phyloP scores from a whole-genome alignment of 2,113 vertebrate genomes.

The Zingel zingel region DNA sequence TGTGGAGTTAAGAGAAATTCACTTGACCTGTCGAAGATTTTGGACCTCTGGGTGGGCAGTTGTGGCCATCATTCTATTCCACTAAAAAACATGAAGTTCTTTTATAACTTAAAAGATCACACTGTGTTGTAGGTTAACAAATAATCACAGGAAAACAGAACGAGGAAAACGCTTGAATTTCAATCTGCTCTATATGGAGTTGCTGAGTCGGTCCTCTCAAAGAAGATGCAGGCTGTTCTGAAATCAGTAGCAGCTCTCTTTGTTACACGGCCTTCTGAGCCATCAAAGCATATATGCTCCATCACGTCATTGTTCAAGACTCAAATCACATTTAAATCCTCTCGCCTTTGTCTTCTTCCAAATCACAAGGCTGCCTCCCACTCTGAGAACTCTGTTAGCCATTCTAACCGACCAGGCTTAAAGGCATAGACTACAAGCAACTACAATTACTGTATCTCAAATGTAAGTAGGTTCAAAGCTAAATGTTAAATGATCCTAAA shows the following conservation, averaged over 20 bases:
- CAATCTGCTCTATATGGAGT: not conserved
- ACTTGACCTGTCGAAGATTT: not conserved
- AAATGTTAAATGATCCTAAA: slow-evolving; percentile 25
- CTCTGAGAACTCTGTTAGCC: slow-evolving; percentile 41
- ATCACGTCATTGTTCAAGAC: slow-evolving; percentile 64
- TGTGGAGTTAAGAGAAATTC: not conserved
- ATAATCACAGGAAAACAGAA: slow-evolving; percentile 9
- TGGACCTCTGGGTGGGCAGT: not conserved
- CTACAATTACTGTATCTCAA: slow-evolving; percentile 16
- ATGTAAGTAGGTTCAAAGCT: slow-evolving; percentile 26
- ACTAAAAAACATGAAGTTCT: not conserved
- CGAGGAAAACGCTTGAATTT: not conserved
- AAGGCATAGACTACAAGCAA: slow-evolving; percentile 4
- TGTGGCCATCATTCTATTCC: not conserved
- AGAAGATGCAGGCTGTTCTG: slow-evolving; percentile 21
- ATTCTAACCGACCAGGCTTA: not conserved
- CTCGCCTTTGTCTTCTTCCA: slow-evolving; percentile 54
- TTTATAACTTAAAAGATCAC: not conserved
- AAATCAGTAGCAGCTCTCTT: slow-evolving; percentile 50
- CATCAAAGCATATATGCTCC: slow-evolving; percentile 64
- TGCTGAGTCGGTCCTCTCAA: slow-evolving; percentile 9
- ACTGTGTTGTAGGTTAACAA: not conserved
- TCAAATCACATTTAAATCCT: slow-evolving; percentile 69
- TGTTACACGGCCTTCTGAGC: slow-evolving; percentile 54
- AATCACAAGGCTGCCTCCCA: slow-evolving; percentile 58